Evolutionary conservation across 2,113 vertebrate genomes (phyloP).

Genomic region (Myiozetetes cayanensis): DNA sequence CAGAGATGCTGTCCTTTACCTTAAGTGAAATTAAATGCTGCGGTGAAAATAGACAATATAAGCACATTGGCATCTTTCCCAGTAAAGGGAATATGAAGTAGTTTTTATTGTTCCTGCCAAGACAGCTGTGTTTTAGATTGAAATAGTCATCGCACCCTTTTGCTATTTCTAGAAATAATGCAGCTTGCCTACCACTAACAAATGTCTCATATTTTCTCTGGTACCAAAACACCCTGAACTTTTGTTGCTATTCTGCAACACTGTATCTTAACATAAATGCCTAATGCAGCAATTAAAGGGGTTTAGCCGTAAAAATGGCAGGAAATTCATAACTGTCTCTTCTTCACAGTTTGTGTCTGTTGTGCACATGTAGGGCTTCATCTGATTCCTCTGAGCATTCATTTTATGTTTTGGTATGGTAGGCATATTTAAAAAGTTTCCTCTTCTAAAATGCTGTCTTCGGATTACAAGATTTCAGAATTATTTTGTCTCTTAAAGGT

Average conservation of each 20-base stretch:
- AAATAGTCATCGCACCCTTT: slow-evolving; percentile 33
- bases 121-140: slow-evolving; percentile 36
- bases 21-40: slow-evolving; percentile 63
- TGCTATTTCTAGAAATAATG: slow-evolving; percentile 53
- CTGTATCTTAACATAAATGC: background rate
- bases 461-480: background rate
- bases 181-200: slow-evolving; percentile 31
- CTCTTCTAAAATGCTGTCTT: background rate
- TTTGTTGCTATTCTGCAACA: background rate
- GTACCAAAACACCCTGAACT: background rate
- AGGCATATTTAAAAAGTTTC: background rate
- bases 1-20: slow-evolving; percentile 39
- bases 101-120: slow-evolving; percentile 41
- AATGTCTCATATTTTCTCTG: slow-evolving; percentile 10
- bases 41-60: slow-evolving; percentile 40
- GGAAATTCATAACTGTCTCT: background rate
- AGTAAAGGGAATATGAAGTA: slow-evolving; percentile 38
- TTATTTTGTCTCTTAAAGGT: background rate
- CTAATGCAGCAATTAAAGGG: background rate
- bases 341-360: background rate
- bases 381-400: background rate
- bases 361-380: background rate
- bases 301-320: background rate
- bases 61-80: slow-evolving; percentile 18
- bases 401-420: background rate